phyloP scores from a whole-genome alignment of 2,797 vertebrate genomes.

The Nasua narica region DNA sequence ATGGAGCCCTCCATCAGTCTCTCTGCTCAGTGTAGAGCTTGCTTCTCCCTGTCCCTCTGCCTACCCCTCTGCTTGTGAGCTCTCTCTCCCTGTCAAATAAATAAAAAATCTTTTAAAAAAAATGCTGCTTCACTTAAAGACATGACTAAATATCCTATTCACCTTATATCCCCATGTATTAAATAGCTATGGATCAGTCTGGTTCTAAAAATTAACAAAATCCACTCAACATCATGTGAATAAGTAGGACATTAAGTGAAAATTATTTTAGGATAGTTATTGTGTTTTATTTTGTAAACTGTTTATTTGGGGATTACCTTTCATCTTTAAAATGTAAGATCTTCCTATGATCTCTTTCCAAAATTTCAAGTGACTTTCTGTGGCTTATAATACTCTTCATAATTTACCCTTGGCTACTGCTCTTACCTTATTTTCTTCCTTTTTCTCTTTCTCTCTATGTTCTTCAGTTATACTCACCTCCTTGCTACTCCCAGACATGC shows the following conservation, averaged over 20 bases:
- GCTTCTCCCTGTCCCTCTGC: too few relatives aligned
- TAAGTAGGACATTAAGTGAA: background rate
- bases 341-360: background rate
- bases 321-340: background rate
- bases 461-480: background rate
- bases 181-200: background rate
- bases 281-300: background rate
- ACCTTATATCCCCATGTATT: background rate
- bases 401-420: background rate
- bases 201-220: background rate
- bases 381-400: background rate
- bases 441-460: background rate
- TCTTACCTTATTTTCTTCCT: background rate
- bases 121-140: background rate
- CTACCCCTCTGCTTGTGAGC: too few relatives aligned
- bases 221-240: background rate
- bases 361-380: background rate
- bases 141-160: accelerated
- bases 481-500: background rate
- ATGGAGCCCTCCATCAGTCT: too few relatives aligned
- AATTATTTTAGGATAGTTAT: background rate
- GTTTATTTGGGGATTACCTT: background rate
- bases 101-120: too few relatives aligned
- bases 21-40: too few relatives aligned
- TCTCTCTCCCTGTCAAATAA: too few relatives aligned